These are phyloP conservation scores for Pollenia amentaria DNA, from an alignment of 2,888 invertebrate species.

Conservation along the genomic window DNA sequence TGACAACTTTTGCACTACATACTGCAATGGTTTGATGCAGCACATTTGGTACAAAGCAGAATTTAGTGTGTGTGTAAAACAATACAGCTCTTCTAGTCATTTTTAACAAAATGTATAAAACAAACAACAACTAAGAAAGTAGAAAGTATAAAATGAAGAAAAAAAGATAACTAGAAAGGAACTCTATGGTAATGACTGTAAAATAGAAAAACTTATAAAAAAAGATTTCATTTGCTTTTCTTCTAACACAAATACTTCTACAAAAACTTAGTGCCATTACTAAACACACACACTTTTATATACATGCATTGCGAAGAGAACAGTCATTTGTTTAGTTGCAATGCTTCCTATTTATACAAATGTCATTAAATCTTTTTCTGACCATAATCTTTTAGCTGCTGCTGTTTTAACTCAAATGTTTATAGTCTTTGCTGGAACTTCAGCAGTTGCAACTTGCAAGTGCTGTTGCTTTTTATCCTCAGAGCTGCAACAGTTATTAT, in stretches of 20 bases:
- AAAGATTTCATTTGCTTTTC: conserved; percentile 56
- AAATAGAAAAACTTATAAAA: conserved; percentile 56
- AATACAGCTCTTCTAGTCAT: conserved; percentile 31
- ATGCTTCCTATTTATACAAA: conserved; percentile 63
- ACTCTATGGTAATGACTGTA: conserved; percentile 60
- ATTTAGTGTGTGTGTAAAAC: conserved; percentile 20
- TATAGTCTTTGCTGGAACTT: conserved; percentile 27
- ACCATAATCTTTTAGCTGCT: conserved; percentile 70
- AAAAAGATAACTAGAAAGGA: conserved; percentile 13
- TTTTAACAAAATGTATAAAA: conserved; percentile 25
- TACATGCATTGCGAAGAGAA: not conserved
- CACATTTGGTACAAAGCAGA: conserved; percentile 18
- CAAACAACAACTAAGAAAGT: conserved; percentile 17
- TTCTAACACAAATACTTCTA: not conserved
- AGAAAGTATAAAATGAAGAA: not conserved
- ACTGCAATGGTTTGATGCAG: conserved; percentile 6
- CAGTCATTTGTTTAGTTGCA: conserved; percentile 38
- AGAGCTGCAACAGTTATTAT: not conserved
- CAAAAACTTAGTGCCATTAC: not conserved
- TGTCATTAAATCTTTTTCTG: conserved; percentile 73
- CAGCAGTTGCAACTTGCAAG: conserved; percentile 21
- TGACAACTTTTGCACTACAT: conserved; percentile 44
- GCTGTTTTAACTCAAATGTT: conserved; percentile 39
- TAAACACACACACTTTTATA: not conserved
- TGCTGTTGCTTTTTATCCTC: conserved; percentile 2